Evolutionary conservation across 1,140 invertebrate genomes (phyloP).

Genomic region (Drosophila hydei): DNA sequence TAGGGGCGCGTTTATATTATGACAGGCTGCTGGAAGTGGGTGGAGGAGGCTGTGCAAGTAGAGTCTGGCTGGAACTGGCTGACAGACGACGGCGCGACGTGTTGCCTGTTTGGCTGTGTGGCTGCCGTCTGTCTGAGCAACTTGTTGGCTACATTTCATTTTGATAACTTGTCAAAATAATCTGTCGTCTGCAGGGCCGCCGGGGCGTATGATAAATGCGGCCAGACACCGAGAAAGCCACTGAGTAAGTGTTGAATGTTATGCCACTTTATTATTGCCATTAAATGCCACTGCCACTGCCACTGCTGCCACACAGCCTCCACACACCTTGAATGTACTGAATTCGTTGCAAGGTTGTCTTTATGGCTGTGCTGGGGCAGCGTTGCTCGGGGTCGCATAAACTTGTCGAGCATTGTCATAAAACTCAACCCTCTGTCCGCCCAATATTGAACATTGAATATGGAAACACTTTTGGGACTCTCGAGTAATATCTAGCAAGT

Average conservation of each 20-base stretch:
- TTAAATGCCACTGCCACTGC: conserved; percentile 46
- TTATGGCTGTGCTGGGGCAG: conserved; percentile 65
- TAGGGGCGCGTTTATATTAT: conserved; percentile 56
- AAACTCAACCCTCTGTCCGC: conserved; percentile 40
- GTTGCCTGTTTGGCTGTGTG: conserved; percentile 12
- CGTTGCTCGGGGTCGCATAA: conserved; percentile 53
- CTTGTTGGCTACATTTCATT: conserved; percentile 76
- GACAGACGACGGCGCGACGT: conserved; percentile 15
- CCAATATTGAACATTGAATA: conserved; percentile 23
- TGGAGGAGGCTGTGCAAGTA: background rate
- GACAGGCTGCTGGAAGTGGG: conserved; percentile 42
- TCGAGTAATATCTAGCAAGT: conserved; percentile 3
- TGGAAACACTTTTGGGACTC: conserved; percentile 24
- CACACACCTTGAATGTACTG: conserved; percentile 22
- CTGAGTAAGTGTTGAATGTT: conserved; percentile 81
- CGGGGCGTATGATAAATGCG: conserved; percentile 71
- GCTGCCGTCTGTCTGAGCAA: conserved; percentile 36
- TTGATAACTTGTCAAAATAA: conserved; percentile 83
- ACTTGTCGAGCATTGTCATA: conserved; percentile 75
- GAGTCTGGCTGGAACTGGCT: conserved; percentile 12
- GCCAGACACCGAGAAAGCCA: conserved; percentile 70
- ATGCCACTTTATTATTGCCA: conserved; percentile 77
- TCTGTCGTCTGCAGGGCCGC: conserved; percentile 50
- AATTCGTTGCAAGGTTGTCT: conserved; percentile 55
- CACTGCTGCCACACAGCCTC: background rate